Evolutionary conservation across 92 coral and sea anemone species (phyloP), one percentile per base, ranked within the genome.

Genomic region (Actinernus sp.): DNA sequence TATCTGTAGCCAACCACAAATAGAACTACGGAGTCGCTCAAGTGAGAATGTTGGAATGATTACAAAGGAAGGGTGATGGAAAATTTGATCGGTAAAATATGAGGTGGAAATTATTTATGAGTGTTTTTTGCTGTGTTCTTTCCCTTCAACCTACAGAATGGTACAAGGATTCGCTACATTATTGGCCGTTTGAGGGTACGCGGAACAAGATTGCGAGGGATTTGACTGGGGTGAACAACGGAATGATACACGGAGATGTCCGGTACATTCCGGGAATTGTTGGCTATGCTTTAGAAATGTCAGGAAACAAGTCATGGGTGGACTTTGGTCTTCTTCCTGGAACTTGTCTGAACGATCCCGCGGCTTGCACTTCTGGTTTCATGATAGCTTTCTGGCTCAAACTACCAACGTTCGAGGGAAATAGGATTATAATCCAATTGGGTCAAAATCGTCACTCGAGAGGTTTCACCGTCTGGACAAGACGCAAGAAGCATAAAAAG

Each of bases 181-280:
- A 95, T 50, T 95, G 99, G 99, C 95, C 93, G 23, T 87, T 95
- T 31, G 95, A 94, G 63, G 70, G 53, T 25, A 62, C 79, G 50
- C 37, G 71, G 20, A 61, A 48, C n/a, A 71, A 77, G 2, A 58
- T 52, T 9, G 76, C 58, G 55, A 44, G 52, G 3, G 97, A 91
- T 33, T 78, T 76, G 61, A 72, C 54, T 20, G 92, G 97, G 1
- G 31, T 44, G 33, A 82, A 76, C 53, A 45, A 74, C 33, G 96
- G 95, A 10, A 73, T 34, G 22, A 71, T 95, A 16, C 20, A 43
- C 10, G 99, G 99, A 19, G 29, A 47, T 14, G 81, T 79, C 47
- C 59, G 68, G 3, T 19, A 46, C 6, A 52, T 91, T 32, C 92
- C 89, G 11, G 99, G 99, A 0, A 73, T 88, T 0, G 97, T 91